Conservation (phyloP, 2,888 invertebrate species). For the Dichetophora obliterata region DNA sequence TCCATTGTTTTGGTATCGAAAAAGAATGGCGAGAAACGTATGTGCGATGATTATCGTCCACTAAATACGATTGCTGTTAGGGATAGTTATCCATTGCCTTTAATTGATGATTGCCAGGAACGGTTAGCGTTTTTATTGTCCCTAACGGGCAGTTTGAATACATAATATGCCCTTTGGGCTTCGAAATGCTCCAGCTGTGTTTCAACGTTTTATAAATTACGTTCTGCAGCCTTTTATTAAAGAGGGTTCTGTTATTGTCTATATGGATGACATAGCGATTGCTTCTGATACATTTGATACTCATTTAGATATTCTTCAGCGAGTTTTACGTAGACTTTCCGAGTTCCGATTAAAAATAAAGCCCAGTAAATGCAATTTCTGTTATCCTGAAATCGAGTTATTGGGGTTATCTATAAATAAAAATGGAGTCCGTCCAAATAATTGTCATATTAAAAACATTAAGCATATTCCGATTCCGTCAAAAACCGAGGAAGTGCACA, state of each 20-base stretch:
- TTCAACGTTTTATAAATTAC: background rate
- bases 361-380: slow-evolving; percentile 33
- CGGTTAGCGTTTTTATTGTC: slow-evolving; percentile 13
- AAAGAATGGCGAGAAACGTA: background rate
- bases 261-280: slow-evolving; percentile 23
- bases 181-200: slow-evolving; percentile 21
- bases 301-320: slow-evolving; percentile 2
- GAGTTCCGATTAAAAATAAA: slow-evolving; percentile 17
- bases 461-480: slow-evolving; percentile 28
- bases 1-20: no score
- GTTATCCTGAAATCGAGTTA: slow-evolving; percentile 26
- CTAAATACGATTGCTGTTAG: slow-evolving; percentile 40
- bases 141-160: slow-evolving; percentile 28
- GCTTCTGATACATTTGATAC: slow-evolving; percentile 8
- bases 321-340: background rate
- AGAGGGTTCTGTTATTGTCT: background rate
- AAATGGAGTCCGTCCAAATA: slow-evolving; percentile 32
- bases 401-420: slow-evolving; percentile 32
- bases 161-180: slow-evolving; percentile 36
- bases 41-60: slow-evolving; percentile 37
- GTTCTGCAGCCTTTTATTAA: background rate
- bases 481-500: slow-evolving; percentile 15
- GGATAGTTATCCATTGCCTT: slow-evolving; percentile 40
- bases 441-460: slow-evolving; percentile 17
- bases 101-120: slow-evolving; percentile 43